Base-by-base conservation (phyloP, 2,113 vertebrate genomes). In the Capricornis sumatraensis region DNA sequence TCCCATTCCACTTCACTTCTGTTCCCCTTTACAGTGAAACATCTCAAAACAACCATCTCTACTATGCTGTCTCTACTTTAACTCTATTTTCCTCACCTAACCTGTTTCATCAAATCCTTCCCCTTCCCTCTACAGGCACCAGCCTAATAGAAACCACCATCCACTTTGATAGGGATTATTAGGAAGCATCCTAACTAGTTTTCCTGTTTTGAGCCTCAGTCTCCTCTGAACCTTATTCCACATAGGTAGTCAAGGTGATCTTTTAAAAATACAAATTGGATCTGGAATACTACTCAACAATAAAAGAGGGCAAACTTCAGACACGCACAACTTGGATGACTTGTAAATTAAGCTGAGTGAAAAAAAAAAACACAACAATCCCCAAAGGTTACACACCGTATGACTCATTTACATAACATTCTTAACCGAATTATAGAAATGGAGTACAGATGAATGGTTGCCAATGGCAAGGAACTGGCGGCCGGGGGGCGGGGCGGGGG, bases 211-310 rank as follows among this genome's bases (percentile, higher is more conserved):
- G 11, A 28, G 53, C 86, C 50, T 96, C 74, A 71, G 23, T 85
- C n/a, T 87, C n/a, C 15, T 90, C 57, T 83, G 91, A 95, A 45
- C 55, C n/a, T 76, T 60, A 94, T 62, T 87, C n/a, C 30, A 82
- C 36, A 82, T 11, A 30, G 27, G 19, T 58, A 84, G 76, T 64
- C 50, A 74, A 90, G 50, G 19, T 55, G 28, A 28, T 62, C 76
- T 96, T 92, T 85, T 10, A 74, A 85, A 97, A 88, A 58, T 21
- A 58, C 62, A 89, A 91, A 28, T 74, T 12, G 53, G 58, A 87
- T 33, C 47, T 82, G 71, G 83, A 93, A 79, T 87, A 97, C 17
- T 71, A 96, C 21, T 84, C 27, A 91, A 90, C 33, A 88, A 55
- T 58, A 50, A 71, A 95, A 79, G 74, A 76, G 27, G 71, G n/a